phyloP scores from a whole-genome alignment of 2,797 vertebrate genomes.

The Falco naumanni region DNA sequence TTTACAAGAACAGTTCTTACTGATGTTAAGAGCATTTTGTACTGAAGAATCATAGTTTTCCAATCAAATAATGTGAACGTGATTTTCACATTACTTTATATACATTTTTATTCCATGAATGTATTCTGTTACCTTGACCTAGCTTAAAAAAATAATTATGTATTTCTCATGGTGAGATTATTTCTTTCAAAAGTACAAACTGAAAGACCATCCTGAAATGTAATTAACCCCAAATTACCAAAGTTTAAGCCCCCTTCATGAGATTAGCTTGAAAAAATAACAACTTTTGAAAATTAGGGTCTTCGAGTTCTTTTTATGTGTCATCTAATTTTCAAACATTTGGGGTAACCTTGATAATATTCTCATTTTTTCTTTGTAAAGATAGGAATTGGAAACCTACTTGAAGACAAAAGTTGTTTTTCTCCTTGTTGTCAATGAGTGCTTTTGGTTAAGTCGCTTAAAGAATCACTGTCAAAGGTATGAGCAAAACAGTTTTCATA shows the following conservation, averaged over 20 bases:
- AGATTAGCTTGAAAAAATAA: not conserved
- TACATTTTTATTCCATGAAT: not conserved
- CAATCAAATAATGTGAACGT: not conserved
- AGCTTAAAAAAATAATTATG: not conserved
- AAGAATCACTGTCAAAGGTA: no score
- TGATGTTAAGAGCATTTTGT: not conserved
- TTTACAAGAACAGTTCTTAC: conserved; percentile 1
- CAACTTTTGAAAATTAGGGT: not conserved
- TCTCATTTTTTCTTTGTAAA: not conserved
- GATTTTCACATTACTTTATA: not conserved
- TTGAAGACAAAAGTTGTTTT: not conserved
- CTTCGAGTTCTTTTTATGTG: not conserved
- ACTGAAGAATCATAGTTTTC: not conserved
- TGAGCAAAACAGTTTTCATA: no score
- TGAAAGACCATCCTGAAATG: not conserved
- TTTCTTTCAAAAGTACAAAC: not conserved
- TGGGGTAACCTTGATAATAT: not conserved
- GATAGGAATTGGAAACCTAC: not conserved
- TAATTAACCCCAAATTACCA: not conserved
- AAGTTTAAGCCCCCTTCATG: not conserved
- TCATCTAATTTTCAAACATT: not conserved
- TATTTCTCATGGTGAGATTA: not conserved
- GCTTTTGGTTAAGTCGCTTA: no score
- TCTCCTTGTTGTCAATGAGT: not conserved
- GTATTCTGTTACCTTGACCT: not conserved